Base-by-base conservation (phyloP, 2,888 invertebrate genomes). In the Caenorhabditis wallacei region DNA sequence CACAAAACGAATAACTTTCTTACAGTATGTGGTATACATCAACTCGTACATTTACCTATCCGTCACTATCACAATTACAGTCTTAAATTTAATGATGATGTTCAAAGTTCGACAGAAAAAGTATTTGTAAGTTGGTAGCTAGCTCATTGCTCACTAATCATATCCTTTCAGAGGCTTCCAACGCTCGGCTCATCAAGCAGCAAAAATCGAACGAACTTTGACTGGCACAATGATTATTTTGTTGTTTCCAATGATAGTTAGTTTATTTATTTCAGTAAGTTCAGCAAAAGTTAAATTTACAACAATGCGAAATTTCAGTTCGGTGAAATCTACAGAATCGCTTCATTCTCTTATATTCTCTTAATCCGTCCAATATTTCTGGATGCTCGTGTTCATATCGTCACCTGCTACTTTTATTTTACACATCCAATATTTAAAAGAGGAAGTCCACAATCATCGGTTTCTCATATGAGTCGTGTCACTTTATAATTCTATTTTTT, bases 31-130 rank as follows among this genome's bases (percentile, higher is more conserved):
- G 11, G 11, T 40, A 11, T 37, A 40, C 13, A 7, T 40, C 16
- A 59, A 59, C 22, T 4, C 22, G 20, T 37, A 5, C 5, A 13
- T 59, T 13, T 59, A 59, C 2, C 20, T 59, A 10, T 22, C 30
- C 2, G 30, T 30, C 20, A 22, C 59, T 59, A 30, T 59, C 22
- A 59, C 40, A 13, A 22, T 59, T 2, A 13, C 40, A 13, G 22
- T 59, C 1, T 18, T 59, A 2, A 59, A 59, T 22, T 4, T 59
- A 2, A 1, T 59, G n/a, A 59, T 59, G 46, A 24, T 46, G 46
- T 46, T 24, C 8, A 63, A 63, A 63, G 26, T 63, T 43, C 43
- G 46, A 5, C 18, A 30, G 22, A 59, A 59, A 8, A 56, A 48
- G 18, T 18, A 13, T 1, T 18, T 48, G 46, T 40, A 13, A 40